Evolutionary conservation across 2,888 invertebrate genomes (phyloP), one percentile per base, ranked within the genome.

Genomic region (Empis livida): DNA sequence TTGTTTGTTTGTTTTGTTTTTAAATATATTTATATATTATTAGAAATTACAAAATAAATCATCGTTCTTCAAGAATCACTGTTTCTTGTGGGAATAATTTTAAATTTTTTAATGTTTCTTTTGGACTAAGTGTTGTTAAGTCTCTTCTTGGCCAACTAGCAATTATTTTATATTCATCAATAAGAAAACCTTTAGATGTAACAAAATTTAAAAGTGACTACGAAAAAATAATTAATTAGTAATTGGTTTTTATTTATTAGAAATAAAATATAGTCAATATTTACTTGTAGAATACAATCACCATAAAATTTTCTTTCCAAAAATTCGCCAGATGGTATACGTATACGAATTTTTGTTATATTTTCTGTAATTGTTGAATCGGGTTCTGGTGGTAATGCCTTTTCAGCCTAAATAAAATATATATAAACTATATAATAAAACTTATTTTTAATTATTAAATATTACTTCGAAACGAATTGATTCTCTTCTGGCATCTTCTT

Each of bases 41-140:
- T 13, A n/a, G 4, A 35, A 35, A 35, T 13, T 35, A 14, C 32
- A 35, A n/a, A n/a, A 35, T 35, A n/a, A 35, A 68, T 85, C 84
- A 91, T 81, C 90, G 86, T 72, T 92, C 91, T 71, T 95, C 94
- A 58, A 95, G 74, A 74, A 89, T 91, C 57, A 95, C 79, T 56
- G 93, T 93, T 76, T 95, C 95, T 76, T 95, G 93, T 46, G 91
- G 87, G 71, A 78, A 91, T 60, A 95, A 78, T 68, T 91, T 91
- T 57, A 93, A 73, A 57, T 84, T 81, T 65, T 80, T 76, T 57
- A 96, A 72, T 51, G 91, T 86, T 68, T 81, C 78, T 61, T 73
- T 77, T 42, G 74, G 73, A 70, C 91, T 83, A 70, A 88, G 75
- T 54, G 79, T 75, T 53, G 92, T 88, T 74, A 95, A 89, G 78